Evolutionary conservation across 2,888 invertebrate genomes (phyloP).

Genomic region (Calameuta idolon): DNA sequence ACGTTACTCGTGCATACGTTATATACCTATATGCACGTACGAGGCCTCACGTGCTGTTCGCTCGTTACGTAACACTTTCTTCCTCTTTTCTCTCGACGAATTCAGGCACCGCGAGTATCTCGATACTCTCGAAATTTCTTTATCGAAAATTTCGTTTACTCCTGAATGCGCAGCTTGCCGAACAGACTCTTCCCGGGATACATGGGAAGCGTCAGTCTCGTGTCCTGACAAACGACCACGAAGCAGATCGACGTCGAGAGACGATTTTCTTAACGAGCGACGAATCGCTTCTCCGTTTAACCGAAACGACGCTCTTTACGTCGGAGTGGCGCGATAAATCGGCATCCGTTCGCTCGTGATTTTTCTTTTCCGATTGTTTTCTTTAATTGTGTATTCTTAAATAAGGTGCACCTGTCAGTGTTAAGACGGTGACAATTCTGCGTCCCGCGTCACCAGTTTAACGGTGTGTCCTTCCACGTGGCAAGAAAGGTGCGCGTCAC

Average conservation of each 20-base stretch:
- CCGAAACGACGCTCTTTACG: too few species aligned
- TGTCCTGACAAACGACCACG: background rate
- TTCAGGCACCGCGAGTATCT: too few species aligned
- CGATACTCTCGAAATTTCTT: too few species aligned
- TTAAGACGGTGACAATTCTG: background rate
- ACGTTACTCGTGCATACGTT: background rate
- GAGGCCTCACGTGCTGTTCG: background rate
- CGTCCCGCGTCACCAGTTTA: background rate
- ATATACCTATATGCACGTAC: background rate
- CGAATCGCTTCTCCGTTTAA: background rate
- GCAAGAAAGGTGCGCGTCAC: slow-evolving; percentile 4
- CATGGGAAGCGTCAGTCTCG: background rate
- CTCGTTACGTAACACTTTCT: background rate
- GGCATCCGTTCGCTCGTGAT: background rate
- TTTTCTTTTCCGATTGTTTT: background rate
- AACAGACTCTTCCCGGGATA: too few species aligned
- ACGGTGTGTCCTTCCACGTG: background rate
- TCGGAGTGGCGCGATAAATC: background rate
- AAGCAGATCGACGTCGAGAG: background rate
- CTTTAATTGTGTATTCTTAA: background rate
- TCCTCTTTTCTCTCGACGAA: background rate
- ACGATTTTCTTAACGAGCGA: background rate
- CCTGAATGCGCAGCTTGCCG: background rate
- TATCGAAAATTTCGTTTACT: background rate
- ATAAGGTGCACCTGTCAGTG: background rate